These are phyloP conservation scores for Unio pictorum DNA, from an alignment of 2,888 invertebrate species.

Conservation along the genomic window DNA sequence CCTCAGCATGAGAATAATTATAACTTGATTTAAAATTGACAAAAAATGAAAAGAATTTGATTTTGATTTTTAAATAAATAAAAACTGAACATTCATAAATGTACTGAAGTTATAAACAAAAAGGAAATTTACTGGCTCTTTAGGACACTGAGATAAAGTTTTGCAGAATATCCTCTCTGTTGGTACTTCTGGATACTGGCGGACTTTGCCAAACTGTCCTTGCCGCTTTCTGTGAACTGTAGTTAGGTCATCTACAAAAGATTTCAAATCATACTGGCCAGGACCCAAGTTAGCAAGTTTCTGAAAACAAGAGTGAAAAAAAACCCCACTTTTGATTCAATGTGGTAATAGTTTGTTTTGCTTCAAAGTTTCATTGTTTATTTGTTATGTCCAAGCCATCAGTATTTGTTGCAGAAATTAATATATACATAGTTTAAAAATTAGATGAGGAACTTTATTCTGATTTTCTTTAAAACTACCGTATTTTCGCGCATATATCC, in stretches of 20 bases:
- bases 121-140: slow-evolving; percentile 43
- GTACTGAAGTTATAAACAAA: too few relatives aligned
- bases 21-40: too few relatives aligned
- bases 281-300: slow-evolving; percentile 60
- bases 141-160: slow-evolving; percentile 61
- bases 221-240: slow-evolving; percentile 55
- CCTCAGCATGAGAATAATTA: too few relatives aligned
- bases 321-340: background rate
- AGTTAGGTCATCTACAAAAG: slow-evolving; percentile 60
- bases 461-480: too few relatives aligned
- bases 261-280: slow-evolving; percentile 63
- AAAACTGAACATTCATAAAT: too few relatives aligned
- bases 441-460: background rate
- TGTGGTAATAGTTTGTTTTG: background rate
- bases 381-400: background rate
- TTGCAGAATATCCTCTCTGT: slow-evolving; percentile 63
- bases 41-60: too few relatives aligned
- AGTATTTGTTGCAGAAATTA: background rate
- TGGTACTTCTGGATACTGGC: slow-evolving; percentile 61
- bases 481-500: too few relatives aligned
- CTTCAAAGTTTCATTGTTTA: background rate
- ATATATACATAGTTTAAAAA: background rate
- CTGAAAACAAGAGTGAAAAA: slow-evolving; percentile 34
- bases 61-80: too few relatives aligned
- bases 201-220: slow-evolving; percentile 66